Base-by-base conservation (phyloP, 2,797 vertebrate genomes). In the Cossypha dichroa region DNA sequence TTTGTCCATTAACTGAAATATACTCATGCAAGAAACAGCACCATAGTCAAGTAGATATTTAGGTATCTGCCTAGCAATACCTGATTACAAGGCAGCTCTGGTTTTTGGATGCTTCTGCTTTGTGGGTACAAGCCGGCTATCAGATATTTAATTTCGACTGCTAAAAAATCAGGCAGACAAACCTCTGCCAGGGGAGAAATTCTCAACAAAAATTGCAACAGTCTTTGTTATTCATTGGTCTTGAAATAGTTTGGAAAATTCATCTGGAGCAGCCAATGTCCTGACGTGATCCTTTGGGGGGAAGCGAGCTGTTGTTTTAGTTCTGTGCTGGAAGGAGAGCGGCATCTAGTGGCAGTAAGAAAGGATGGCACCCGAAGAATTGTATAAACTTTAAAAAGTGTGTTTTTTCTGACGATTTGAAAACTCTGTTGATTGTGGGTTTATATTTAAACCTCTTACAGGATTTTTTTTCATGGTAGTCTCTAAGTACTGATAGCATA, bases 331-430 rank as follows among this genome's bases (percentile, higher is more conserved):
- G 88, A 67, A 52, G 46, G 46, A 96, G 60, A 40, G 85, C 72
- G 94, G 40, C 96, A 94, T 67, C 94, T 97, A 88, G 94, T 92
- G 95, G 94, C 19, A 3, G 10, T 19, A 31, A 13, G 52, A 2
- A 23, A 52, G 68, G 19, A 84, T 67, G 79, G n/a, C 87, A 95
- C 48, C 28, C 3, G 0, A 59, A 16, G 18, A 36, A 16, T 5
- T 23, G 29, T 8, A 2, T 11, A 5, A 48, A 20, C 40, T 38
- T 73, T 13, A 2, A 29, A 59, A 49, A 56, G 31, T 25, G 23
- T 3, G 1, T 9, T 14, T 48, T 84, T 40, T 51, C 33, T 51
- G 66, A 26, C 36, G 16, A 0, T 31, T 85, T 88, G 21, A 31
- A 73, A 79, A 36, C 1, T 1, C 29, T 56, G 2, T 41, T 94